These are phyloP conservation scores for Tetragonula clypearis DNA, from an alignment of 1,140 invertebrate species.

Conservation along the genomic window DNA sequence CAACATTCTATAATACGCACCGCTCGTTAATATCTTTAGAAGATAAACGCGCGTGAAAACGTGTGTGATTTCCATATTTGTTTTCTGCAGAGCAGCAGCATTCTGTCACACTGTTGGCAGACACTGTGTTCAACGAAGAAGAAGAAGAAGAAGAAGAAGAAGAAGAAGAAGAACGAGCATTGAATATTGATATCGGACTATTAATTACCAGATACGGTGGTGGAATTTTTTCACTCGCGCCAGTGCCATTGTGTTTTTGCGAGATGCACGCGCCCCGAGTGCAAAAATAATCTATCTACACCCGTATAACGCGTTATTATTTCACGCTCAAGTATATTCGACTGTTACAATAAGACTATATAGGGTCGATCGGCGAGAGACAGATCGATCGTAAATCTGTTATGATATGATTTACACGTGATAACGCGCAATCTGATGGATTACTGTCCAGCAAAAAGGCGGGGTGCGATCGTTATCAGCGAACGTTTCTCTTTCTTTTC, in stretches of 20 bases:
- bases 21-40: no score
- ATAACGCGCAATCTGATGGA: constrained; percentile 41
- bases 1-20: no score
- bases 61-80: neutral
- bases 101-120: no score
- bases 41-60: neutral
- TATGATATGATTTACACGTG: constrained; percentile 32
- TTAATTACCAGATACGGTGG: neutral
- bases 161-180: neutral
- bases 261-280: neutral
- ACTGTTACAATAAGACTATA: constrained; percentile 6
- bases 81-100: neutral
- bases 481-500: neutral
- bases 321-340: constrained; percentile 7
- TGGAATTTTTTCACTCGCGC: neutral
- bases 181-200: no score
- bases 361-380: neutral
- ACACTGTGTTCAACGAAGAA: neutral
- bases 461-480: neutral
- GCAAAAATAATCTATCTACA: constrained; percentile 15
- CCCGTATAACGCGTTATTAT: constrained; percentile 7
- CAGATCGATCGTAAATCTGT: constrained; percentile 42
- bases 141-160: neutral
- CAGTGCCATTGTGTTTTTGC: neutral
- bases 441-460: neutral